These are phyloP conservation scores for Pharmacophagus antenor DNA, from an alignment of 2,888 invertebrate genomes.

Conservation along the genomic window DNA sequence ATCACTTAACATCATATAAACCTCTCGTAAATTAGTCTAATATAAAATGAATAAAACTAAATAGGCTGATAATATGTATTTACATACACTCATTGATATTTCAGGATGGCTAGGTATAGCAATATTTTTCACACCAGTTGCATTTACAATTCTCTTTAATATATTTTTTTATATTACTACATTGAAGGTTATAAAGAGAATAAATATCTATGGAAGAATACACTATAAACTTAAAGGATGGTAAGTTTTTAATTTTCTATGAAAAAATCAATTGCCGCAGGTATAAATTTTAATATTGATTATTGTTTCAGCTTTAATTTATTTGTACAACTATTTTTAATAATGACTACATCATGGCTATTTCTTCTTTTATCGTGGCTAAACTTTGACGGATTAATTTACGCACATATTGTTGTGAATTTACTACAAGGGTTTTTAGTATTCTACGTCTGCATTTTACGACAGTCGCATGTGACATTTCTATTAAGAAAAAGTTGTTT, in stretches of 20 bases:
- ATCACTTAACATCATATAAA: too few relatives aligned
- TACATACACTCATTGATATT: conserved; percentile 39
- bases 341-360: conserved; percentile 89
- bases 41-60: too few relatives aligned
- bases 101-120: conserved; percentile 90
- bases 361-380: conserved; percentile 89
- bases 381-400: conserved; percentile 85
- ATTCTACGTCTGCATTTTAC: conserved; percentile 88
- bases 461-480: conserved; percentile 90
- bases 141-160: conserved; percentile 88
- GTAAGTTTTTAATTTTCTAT: conserved; percentile 60
- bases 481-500: conserved; percentile 90
- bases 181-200: conserved; percentile 87
- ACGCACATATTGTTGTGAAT: conserved; percentile 88
- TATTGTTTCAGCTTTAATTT: conserved; percentile 86
- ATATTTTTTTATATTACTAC: conserved; percentile 91
- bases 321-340: conserved; percentile 86
- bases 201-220: conserved; percentile 91
- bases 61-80: background rate
- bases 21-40: too few relatives aligned
- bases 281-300: conserved; percentile 23
- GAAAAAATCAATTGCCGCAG: background rate
- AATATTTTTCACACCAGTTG: conserved; percentile 91
- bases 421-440: conserved; percentile 87
- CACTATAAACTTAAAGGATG: conserved; percentile 93